Evolutionary conservation across 2,113 vertebrate species (phyloP).

Genomic region (Myotis davidii): DNA sequence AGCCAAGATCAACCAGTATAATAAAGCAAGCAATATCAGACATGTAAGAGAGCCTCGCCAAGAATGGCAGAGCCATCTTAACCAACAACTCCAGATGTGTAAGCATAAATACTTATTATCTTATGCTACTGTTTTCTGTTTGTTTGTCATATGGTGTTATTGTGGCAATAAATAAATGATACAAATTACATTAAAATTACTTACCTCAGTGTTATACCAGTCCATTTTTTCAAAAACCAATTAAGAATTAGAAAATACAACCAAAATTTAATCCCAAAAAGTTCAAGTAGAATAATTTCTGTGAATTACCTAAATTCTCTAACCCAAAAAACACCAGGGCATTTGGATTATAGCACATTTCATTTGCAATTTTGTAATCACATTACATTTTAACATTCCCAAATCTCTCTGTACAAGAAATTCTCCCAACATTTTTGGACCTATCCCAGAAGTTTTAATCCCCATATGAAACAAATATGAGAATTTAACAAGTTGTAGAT

Average conservation of each 20-base stretch:
- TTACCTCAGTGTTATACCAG: neutral
- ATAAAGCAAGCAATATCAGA: neutral
- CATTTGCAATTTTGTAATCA: constrained; percentile 51
- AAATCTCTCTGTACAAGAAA: constrained; percentile 19
- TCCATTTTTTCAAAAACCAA: constrained; percentile 8
- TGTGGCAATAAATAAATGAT: neutral
- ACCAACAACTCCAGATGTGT: neutral
- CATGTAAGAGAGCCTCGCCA: neutral
- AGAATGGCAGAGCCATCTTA: neutral
- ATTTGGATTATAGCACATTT: constrained; percentile 35
- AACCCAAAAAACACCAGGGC: constrained; percentile 15
- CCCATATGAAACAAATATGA: constrained; percentile 32
- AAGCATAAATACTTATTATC: neutral
- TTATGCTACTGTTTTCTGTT: neutral
- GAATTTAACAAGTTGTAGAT: constrained; percentile 31
- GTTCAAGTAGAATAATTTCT: constrained; percentile 15
- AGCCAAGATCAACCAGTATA: neutral
- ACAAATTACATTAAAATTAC: constrained; percentile 27
- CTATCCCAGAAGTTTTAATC: constrained; percentile 15
- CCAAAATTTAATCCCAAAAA: constrained; percentile 20
- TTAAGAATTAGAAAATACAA: constrained; percentile 41
- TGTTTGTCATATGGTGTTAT: neutral
- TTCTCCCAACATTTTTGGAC: constrained; percentile 12
- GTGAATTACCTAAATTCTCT: neutral
- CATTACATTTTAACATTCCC: constrained; percentile 24